Evolutionary conservation across 2,797 vertebrate species (phyloP), one percentile per base, ranked within the genome.

Genomic region (Sciaenops ocellatus): DNA sequence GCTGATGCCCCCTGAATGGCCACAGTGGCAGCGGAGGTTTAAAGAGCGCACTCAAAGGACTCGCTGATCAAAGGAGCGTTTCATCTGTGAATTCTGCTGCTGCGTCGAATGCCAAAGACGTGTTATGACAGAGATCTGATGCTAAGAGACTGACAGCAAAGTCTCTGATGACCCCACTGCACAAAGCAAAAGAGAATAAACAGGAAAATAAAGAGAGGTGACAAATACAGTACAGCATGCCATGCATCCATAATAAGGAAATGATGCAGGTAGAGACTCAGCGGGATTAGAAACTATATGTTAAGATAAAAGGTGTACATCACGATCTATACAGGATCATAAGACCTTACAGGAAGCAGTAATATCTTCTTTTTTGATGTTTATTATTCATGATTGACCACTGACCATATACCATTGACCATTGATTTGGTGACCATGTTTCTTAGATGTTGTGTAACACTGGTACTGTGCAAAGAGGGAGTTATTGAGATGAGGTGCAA

Each of bases 51-150:
- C 92, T 94, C 90, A 94, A 94, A 94, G 88, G 88, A 75, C 85
- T 82, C 3, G n/a, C 84, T 89, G 92, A 93, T 94, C 93, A 93
- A 94, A 93, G 90, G 74, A 85, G 65, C 72, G 87, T 93, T 93
- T 93, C 92, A 93, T 93, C 90, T 88, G 91, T 61, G 90, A 89
- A 83, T 90, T 84, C 86, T 89, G 87, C 90, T 71, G 92, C 89
- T 72, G 84, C 78, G 76, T 77, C 41, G 77, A 89, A 87, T 80
- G 89, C 87, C 85, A 80, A 81, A 79, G 84, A 90, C 73, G 18
- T 75, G 79, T 86, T 82, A 80, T 61, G 88, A 86, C 82, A 72
- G 80, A 91, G 89, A 92, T 89, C 83, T 89, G 89, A 91, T 88
- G 85, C 84, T 73, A 67, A 76, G 87, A 89, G 85, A 88, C 83